These are phyloP conservation scores for Nannoperca australis DNA, from an alignment of 2,797 vertebrate species.

Conservation along the genomic window DNA sequence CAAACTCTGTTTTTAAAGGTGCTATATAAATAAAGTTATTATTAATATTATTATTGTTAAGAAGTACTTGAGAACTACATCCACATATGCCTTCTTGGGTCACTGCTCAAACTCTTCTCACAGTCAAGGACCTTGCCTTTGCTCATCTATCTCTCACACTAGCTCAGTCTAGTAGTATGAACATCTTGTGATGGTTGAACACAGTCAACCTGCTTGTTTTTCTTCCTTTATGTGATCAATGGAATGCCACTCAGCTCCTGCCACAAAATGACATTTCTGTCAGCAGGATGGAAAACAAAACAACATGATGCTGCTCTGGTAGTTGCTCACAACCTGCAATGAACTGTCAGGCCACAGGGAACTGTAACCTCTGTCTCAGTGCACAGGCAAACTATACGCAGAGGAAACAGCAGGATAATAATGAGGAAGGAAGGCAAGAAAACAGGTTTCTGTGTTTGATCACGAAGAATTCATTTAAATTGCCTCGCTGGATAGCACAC, in stretches of 20 bases:
- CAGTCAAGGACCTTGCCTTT: neutral
- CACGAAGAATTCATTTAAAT: slow-evolving; percentile 47
- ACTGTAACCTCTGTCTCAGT: slow-evolving; percentile 38
- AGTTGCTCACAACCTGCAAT: slow-evolving; percentile 46
- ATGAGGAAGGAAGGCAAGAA: slow-evolving; percentile 29
- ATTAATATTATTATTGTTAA: neutral
- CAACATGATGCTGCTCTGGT: slow-evolving; percentile 18
- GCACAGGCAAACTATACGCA: slow-evolving; percentile 15
- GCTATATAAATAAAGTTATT: too few species aligned
- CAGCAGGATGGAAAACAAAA: slow-evolving; percentile 41
- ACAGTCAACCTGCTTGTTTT: slow-evolving; percentile 11
- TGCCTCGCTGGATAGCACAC: neutral
- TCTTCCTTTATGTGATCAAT: neutral
- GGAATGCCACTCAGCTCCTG: slow-evolving; percentile 24
- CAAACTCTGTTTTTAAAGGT: too few species aligned
- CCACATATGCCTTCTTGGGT: neutral
- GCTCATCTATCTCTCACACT: neutral
- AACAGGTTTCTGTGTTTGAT: slow-evolving; percentile 43
- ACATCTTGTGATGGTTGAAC: neutral
- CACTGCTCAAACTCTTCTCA: slow-evolving; percentile 15
- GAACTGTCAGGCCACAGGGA: slow-evolving; percentile 54
- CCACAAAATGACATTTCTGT: slow-evolving; percentile 43
- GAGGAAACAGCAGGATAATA: slow-evolving; percentile 36
- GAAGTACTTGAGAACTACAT: slow-evolving; percentile 1
- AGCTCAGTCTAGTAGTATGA: slow-evolving; percentile 1